These are phyloP conservation scores for Germaria angustata DNA, from an alignment of 2,888 invertebrate species.

Conservation along the genomic window DNA sequence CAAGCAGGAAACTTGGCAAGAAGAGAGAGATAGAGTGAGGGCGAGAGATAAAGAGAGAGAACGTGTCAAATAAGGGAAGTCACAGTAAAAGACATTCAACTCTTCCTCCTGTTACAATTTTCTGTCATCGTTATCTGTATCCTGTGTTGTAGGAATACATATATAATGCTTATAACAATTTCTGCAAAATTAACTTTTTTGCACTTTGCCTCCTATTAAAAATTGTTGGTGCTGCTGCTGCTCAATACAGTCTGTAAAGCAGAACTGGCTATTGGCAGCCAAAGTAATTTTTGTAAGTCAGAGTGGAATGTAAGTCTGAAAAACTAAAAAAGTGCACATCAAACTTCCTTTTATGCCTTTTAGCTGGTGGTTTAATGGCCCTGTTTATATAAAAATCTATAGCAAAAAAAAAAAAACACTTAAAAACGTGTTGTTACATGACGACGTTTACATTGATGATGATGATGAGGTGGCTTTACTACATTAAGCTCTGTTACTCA, in stretches of 20 bases:
- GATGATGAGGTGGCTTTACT: slow-evolving; percentile 40
- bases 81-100: slow-evolving; percentile 51
- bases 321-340: slow-evolving; percentile 48
- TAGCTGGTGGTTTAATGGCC: slow-evolving; percentile 58
- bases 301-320: slow-evolving; percentile 21
- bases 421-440: slow-evolving; percentile 61
- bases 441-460: slow-evolving; percentile 41
- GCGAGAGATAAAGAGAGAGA: slow-evolving; percentile 8
- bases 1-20: slow-evolving; percentile 5
- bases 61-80: slow-evolving; percentile 4
- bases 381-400: slow-evolving; percentile 33
- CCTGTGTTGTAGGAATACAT: slow-evolving; percentile 43
- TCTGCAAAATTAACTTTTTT: slow-evolving; percentile 58
- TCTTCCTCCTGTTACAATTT: slow-evolving; percentile 49
- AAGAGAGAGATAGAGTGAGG: too few species aligned
- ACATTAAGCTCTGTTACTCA: slow-evolving; percentile 50
- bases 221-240: neutral
- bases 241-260: slow-evolving; percentile 11
- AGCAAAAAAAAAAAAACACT: neutral
- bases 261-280: slow-evolving; percentile 8
- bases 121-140: slow-evolving; percentile 57
- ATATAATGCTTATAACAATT: slow-evolving; percentile 26
- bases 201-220: slow-evolving; percentile 22
- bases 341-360: slow-evolving; percentile 59
- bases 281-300: neutral